phyloP scores from a whole-genome alignment of 2,888 invertebrate species.

The Idaea aversata region DNA sequence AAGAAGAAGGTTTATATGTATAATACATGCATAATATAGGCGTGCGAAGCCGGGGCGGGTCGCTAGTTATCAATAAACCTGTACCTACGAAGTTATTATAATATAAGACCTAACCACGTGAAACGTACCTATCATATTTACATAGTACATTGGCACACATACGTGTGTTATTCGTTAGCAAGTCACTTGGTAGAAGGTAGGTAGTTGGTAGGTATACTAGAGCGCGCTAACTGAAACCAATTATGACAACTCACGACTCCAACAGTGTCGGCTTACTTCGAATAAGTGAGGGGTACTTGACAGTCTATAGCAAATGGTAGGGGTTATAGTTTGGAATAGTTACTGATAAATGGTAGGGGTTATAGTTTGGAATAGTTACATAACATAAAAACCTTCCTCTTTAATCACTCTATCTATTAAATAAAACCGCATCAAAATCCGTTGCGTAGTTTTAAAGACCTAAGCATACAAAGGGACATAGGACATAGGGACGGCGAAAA shows the following conservation, averaged over 20 bases:
- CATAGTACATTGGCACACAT: slow-evolving; percentile 8
- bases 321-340: not conserved
- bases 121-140: slow-evolving; percentile 24
- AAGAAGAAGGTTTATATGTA: too few species aligned
- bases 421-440: too few species aligned
- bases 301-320: not conserved
- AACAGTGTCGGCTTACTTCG: slow-evolving; percentile 11
- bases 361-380: too few species aligned
- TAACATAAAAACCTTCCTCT: too few species aligned
- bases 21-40: too few species aligned
- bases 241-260: slow-evolving; percentile 34
- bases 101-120: slow-evolving; percentile 11
- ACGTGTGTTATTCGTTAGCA: slow-evolving; percentile 41
- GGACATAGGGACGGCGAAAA: too few species aligned
- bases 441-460: too few species aligned
- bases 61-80: not conserved
- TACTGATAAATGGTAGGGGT: too few species aligned
- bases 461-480: too few species aligned
- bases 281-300: not conserved
- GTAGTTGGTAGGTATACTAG: slow-evolving; percentile 8
- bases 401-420: too few species aligned
- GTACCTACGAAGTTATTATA: not conserved
- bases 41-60: too few species aligned
- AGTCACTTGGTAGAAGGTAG: slow-evolving; percentile 5
- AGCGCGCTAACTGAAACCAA: slow-evolving; percentile 31